Conservation (phyloP, 2,113 vertebrate species). For the Pardalotus punctatus region DNA sequence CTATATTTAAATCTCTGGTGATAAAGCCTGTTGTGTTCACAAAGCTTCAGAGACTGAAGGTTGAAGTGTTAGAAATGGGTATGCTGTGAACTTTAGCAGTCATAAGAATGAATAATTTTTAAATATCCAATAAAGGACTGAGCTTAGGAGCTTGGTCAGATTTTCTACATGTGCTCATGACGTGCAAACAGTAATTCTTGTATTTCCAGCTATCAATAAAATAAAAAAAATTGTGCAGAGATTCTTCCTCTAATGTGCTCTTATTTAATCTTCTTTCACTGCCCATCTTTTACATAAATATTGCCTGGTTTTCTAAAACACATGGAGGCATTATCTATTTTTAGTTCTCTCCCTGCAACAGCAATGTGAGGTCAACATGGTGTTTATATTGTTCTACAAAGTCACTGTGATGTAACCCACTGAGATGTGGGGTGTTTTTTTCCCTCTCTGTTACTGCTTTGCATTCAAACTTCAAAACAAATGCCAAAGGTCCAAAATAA, state of each 20-base stretch:
- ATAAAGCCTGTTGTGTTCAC: neutral
- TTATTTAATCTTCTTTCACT: neutral
- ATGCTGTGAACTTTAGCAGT: neutral
- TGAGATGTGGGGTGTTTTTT: neutral
- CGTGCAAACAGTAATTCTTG: neutral
- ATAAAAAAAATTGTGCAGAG: neutral
- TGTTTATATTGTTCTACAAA: neutral
- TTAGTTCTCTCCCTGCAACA: neutral
- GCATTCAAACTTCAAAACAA: neutral
- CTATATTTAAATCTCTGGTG: neutral
- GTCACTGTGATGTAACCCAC: rapidly evolving
- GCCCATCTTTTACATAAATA: neutral
- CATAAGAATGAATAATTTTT: neutral
- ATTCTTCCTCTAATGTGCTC: neutral
- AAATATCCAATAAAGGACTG: neutral
- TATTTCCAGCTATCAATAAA: neutral
- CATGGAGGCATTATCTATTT: neutral
- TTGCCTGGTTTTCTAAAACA: neutral
- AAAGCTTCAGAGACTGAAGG: neutral
- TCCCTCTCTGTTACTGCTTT: neutral
- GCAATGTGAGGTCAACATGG: neutral
- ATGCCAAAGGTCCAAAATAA: neutral
- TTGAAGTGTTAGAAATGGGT: neutral
- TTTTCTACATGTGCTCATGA: neutral
- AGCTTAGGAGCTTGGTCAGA: neutral